Evolutionary conservation across 2,888 invertebrate species (phyloP).

Genomic region (Teleogryllus oceanicus): DNA sequence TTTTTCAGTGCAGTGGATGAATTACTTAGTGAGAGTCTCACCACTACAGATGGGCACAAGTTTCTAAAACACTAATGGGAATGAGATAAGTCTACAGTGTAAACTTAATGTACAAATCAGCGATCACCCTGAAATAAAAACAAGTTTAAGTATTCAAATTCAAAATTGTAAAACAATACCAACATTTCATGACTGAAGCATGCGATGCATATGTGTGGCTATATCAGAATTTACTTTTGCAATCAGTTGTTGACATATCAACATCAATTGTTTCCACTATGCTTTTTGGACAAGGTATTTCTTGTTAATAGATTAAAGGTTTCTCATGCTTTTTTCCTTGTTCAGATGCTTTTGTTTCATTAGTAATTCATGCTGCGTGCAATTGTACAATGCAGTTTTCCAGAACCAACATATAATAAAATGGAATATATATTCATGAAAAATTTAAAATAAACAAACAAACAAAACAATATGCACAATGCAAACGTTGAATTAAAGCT

Average conservation of each 20-base stretch:
- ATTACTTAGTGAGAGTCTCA: conserved; percentile 2
- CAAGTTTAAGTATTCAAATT: not conserved
- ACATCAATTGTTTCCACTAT: not conserved
- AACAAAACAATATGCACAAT: too few species aligned
- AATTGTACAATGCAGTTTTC: not conserved
- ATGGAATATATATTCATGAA: too few species aligned
- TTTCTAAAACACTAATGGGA: conserved; percentile 18
- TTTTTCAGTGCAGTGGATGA: conserved; percentile 18
- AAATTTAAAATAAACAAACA: too few species aligned
- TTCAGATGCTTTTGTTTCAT: not conserved
- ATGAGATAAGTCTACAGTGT: conserved; percentile 5
- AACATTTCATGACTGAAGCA: conserved; percentile 4
- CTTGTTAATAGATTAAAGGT: not conserved
- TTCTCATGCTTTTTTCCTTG: not conserved
- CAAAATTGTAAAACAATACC: not conserved
- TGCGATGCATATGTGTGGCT: not conserved
- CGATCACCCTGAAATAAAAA: conserved; percentile 30
- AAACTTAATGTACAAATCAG: conserved; percentile 22
- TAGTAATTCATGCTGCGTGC: not conserved
- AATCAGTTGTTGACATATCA: not conserved
- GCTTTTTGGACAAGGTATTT: not conserved
- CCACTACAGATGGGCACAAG: conserved; percentile 18
- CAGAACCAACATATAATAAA: not conserved
- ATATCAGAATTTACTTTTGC: not conserved
- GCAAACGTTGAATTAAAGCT: too few species aligned